Base-by-base conservation (phyloP, 2,113 vertebrate species). In the Oryzias curvinotus region DNA sequence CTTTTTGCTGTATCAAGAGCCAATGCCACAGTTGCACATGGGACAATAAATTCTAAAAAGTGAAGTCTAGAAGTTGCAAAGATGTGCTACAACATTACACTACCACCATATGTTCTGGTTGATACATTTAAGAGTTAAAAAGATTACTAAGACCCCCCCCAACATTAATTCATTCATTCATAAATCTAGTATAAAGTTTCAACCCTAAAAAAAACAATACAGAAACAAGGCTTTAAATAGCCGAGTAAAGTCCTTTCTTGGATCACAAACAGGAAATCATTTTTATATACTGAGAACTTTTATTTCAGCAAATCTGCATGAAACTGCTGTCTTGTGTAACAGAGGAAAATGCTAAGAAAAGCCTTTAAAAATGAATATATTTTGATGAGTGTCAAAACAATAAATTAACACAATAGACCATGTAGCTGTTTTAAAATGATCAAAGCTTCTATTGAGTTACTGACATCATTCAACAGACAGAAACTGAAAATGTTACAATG, bases 401-500 rank as follows among this genome's bases (percentile, higher is more conserved):
- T 81, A 81, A 88, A 88, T 89, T 80, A 89, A 80, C 81, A 91
- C 82, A 88, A 78, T 80, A 86, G 86, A 91, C 84, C 84, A 81
- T 58, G 74, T 65, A 89, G 80, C 87, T 12, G 68, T 88, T 86
- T 47, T 82, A 87, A 86, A 89, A 87, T 86, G 85, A 85, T 88
- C 87, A 82, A 86, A 86, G 80, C 85, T 79, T 89, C 88, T 87
- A 85, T 82, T 85, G 85, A 87, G 87, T 89, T 88, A 88, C 70
- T 87, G 90, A 91, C 87, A 87, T 86, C 81, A 84, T 85, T 78
- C 80, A 87, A 90, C 65, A 60, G 73, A 83, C 78, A 79, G 66
- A 81, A 89, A 89, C 67, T 75, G 61, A 86, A 87, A 77, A 87
- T 85, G 84, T 86, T 89, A 91, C 88, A 89, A 88, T 87, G 87